Base-by-base conservation (phyloP, 2,113 vertebrate genomes). In the Balaeniceps rex region DNA sequence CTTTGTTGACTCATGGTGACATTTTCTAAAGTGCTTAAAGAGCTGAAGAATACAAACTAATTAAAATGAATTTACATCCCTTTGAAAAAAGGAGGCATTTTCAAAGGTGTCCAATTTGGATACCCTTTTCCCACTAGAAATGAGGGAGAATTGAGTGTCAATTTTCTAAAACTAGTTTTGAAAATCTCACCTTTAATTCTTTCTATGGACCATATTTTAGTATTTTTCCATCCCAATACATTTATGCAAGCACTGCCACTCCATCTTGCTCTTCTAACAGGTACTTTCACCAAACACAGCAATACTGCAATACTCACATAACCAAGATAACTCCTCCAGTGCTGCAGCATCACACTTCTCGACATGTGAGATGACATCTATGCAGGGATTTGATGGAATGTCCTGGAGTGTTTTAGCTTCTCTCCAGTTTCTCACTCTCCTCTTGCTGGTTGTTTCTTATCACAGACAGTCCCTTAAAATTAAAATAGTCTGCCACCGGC, bases 11-110 rank as follows among this genome's bases (percentile, higher is more conserved):
- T 96, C 81, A 85, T 36, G 51, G 49, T 83, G 94, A 91, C 58
- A 89, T 94, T 97, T 97, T 95, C 94, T 54, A 19, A 77, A 74
- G 75, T 69, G 46, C 70, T 93, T 91, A 76, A 95, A 76, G 28
- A 49, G 34, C 36, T 83, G 75, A 96, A 92, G 58, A 87, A 75
- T 79, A 87, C 61, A 91, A 91, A 93, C 44, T 38, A 78, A 71
- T 83, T 83, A 89, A 84, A 91, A 69, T 76, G 7, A 90, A 79
- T 91, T 85, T 87, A 76, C 0, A 0, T 72, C 23, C 15, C 36
- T 66, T 83, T 87, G 10, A 33, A 84, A 86, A 72, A 75, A n/a
- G 36, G 33, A 85, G 57, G 19, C 22, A 40, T 89, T 89, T 96
- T 96, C 52, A 85, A 79, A 85, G 52, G 14, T 52, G 25, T 72